A percentile compares a stretch with the other conserved stretches of the same genome.
phyloP scores from a whole-genome alignment of 2,797 vertebrate genomes.

The Tokudaia tokunoshimensis region DNA sequence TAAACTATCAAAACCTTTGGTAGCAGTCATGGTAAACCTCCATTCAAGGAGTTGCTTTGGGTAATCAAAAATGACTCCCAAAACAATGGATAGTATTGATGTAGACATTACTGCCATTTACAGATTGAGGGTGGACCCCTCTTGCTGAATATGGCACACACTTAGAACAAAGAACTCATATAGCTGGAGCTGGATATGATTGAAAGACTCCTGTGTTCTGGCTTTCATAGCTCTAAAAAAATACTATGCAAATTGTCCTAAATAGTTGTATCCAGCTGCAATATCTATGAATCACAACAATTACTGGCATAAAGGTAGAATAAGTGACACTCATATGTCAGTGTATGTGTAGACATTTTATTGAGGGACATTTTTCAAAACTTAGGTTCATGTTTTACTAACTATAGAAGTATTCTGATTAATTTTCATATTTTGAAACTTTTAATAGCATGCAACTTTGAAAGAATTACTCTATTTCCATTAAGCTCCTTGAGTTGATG shows the following conservation, averaged over 20 bases:
- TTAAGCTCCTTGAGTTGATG: background rate
- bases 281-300: background rate
- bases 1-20: background rate
- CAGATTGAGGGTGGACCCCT: background rate
- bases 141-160: background rate
- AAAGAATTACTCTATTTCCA: background rate
- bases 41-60: background rate
- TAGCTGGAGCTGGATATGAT: background rate
- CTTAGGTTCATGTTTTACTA: background rate
- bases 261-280: background rate
- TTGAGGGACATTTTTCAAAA: background rate
- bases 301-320: background rate
- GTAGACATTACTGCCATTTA: background rate
- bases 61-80: background rate
- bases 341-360: background rate
- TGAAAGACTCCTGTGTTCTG: background rate
- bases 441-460: background rate
- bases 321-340: background rate
- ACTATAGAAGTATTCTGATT: background rate
- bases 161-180: background rate
- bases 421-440: background rate
- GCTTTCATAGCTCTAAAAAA: background rate
- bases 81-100: background rate
- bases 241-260: background rate
- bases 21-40: background rate